A percentile compares a stretch with the other conserved stretches of the same genome.
phyloP scores from a whole-genome alignment of 1,140 invertebrate species.

The Zaprionus gabonicus region DNA sequence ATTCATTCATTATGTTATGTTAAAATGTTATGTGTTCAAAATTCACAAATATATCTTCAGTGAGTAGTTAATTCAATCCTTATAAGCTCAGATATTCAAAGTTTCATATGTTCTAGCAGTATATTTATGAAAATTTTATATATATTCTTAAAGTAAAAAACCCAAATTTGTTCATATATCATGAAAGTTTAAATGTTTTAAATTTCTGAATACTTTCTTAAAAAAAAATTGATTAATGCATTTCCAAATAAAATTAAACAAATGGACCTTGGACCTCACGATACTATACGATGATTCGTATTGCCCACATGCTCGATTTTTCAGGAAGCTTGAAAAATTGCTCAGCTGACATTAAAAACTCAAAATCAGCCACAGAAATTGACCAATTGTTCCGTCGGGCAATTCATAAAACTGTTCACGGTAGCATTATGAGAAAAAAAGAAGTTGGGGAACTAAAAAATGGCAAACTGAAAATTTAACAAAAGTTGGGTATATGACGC shows the following conservation, averaged over 20 bases:
- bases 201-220: background rate
- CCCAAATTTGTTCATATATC: background rate
- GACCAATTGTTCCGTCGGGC: conserved; percentile 39
- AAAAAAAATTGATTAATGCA: background rate
- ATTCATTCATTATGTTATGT: no score
- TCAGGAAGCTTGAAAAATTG: conserved; percentile 32
- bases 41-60: no score
- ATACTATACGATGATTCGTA: conserved; percentile 5
- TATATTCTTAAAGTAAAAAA: no score
- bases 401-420: conserved; percentile 73
- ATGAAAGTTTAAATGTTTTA: background rate
- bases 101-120: no score
- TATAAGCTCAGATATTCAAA: no score
- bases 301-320: conserved; percentile 36
- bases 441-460: background rate
- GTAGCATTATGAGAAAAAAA: conserved; percentile 38
- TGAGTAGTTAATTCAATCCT: no score
- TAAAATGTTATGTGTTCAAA: no score
- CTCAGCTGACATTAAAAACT: conserved; percentile 56
- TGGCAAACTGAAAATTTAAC: conserved; percentile 16
- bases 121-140: no score
- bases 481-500: conserved; percentile 43
- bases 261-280: background rate
- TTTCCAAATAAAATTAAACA: background rate
- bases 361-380: conserved; percentile 44